Percentiles rank a stretch among this genome's conserved stretches.
Evolutionary conservation across 2,113 vertebrate species (phyloP).

Genomic region (Psittacara wagleri): DNA sequence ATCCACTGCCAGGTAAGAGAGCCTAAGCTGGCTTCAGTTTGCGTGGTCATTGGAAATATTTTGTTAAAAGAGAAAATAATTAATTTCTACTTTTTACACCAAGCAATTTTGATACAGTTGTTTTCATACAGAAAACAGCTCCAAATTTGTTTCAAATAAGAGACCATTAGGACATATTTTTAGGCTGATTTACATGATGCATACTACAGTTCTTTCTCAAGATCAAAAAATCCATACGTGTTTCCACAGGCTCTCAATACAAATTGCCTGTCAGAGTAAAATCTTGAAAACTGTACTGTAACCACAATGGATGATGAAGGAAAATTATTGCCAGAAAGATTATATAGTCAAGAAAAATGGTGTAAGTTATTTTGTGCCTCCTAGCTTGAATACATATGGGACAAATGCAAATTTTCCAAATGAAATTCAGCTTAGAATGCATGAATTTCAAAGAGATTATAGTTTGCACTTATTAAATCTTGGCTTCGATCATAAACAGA

Average conservation of each 20-base stretch:
- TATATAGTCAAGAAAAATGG: constrained; percentile 39
- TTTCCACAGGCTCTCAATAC: constrained; percentile 51
- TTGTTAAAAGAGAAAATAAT: background rate
- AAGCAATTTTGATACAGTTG: background rate
- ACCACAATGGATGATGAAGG: constrained; percentile 57
- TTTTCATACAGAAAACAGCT: background rate
- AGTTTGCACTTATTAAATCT: constrained; percentile 64
- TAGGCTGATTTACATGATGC: background rate
- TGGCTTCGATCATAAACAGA: constrained; percentile 47
- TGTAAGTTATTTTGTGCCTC: constrained; percentile 64
- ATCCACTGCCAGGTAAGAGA: background rate
- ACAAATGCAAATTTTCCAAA: constrained; percentile 73
- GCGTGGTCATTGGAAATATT: background rate
- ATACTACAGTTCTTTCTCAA: background rate
- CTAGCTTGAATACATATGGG: constrained; percentile 57
- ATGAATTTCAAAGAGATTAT: constrained; percentile 67
- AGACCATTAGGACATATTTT: background rate
- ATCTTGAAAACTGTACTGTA: constrained; percentile 34
- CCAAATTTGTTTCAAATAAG: background rate
- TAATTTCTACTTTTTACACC: background rate
- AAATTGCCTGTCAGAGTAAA: constrained; percentile 46
- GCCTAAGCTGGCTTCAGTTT: background rate
- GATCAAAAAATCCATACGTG: constrained; percentile 28
- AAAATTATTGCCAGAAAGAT: constrained; percentile 68
- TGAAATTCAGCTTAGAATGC: constrained; percentile 60